Base-by-base conservation (phyloP, 2,888 invertebrate genomes). In the Amiota minor region DNA sequence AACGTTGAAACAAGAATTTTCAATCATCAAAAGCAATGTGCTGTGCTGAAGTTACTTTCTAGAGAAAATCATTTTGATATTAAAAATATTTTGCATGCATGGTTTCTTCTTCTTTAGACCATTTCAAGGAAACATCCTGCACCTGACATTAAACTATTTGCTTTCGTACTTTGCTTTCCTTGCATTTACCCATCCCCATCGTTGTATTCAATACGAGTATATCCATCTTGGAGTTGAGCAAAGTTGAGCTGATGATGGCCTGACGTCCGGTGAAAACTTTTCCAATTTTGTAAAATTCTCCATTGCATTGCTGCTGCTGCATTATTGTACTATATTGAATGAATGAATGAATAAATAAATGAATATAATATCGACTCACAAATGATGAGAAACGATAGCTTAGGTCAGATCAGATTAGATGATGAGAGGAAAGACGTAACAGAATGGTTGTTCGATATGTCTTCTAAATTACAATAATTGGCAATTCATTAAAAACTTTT, bases 401-500 rank as follows among this genome's bases (percentile, higher is more conserved):
- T 6, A 35, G 35, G 6, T 35, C 35, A 4, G 35, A 35, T 6
- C 6, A 35, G 6, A 35, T 35, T 35, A 35, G 35, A 35, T 35
- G 2, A 35, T 35, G 35, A 35, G 6, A 6, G 6, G 35, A 35
- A 35, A 35, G 6, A 6, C 0, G 2, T 35, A 3, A 35, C 6
- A 0, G 35, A 2, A 35, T 64, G 12, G 45, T 14, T 45, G n/a
- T 49, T 16, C 49, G 70, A 68, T 70, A 56, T 23, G 23, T 20
- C 10, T 10, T 12, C 10, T 56, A 79, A 77, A 82, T 84, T 83
- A 35, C 35, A 6, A 35, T 35, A 83, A 83, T 81, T 82, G 84
- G 74, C 77, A 83, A 83, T 84, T 84, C 84, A 83, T 84, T 81
- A 81, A 79, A 84, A 84, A 80, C 78, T 84, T 77, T 68, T 70